Evolutionary conservation across 35 echinoderm and acorn worm species (phyloP), one percentile per base, ranked within the genome.

Genomic region (Lytechinus variegatus): DNA sequence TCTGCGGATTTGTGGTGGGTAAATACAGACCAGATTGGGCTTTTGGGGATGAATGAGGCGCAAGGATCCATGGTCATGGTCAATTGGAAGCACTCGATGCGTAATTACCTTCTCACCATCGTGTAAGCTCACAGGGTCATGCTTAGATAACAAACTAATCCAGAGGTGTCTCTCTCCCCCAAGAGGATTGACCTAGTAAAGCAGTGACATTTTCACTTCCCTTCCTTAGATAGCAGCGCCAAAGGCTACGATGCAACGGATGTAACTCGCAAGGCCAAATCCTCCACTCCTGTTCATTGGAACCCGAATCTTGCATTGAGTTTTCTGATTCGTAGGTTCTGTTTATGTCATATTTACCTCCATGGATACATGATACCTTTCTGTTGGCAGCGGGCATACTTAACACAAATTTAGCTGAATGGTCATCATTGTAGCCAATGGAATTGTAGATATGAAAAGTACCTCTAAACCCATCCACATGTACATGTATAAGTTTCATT

Each of bases 71-170:
- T 79, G 66, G 66, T 79, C 66, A 79, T 16, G 66, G 66, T 79
- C 66, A 79, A 79, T 79, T 79, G 66, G 66, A 79, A 24, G 19
- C 66, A 79, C 21, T 24, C 16, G 19, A 79, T 79, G 66, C 66
- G 66, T 79, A 79, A 79, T 79, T 79, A 79, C 66, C n/a, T 79
- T 79, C 66, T 79, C 66, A 79, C 66, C 66, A 24, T 79, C n/a
- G n/a, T 16, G 3, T 24, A n/a, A n/a, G n/a, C n/a, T n/a, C n/a
- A n/a, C n/a, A 79, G n/a, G 66, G 66, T 24, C 66, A 79, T 24
- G 66, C 66, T 58, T 79, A 79, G 19, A 79, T n/a, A n/a, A 79
- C 66, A 79, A 79, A 79, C 66, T 79, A 79, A 79, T 79, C 66
- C 66, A 79, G 8, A 79, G 66, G 16, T 24, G 19, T 79, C 56